These are phyloP conservation scores for Ameiurus melas DNA, from an alignment of 2,113 vertebrate species.

Conservation along the genomic window DNA sequence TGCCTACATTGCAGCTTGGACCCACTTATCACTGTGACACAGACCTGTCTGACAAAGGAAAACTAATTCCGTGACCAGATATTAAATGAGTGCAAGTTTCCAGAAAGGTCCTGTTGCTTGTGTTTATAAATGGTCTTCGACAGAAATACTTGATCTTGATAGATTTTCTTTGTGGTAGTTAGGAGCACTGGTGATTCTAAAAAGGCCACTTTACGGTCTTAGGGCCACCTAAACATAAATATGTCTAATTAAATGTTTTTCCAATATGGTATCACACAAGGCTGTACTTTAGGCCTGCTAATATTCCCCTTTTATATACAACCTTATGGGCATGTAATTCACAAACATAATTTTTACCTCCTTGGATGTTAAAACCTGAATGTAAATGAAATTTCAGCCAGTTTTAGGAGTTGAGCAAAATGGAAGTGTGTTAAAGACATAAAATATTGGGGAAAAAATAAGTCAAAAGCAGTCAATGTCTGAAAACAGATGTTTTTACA, in stretches of 20 bases:
- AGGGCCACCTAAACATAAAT: neutral
- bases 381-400: neutral
- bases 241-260: neutral
- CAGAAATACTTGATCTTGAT: conserved; percentile 7
- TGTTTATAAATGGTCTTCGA: neutral
- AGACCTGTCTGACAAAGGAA: conserved; percentile 57
- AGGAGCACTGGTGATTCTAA: neutral
- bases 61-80: conserved; percentile 58
- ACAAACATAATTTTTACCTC: neutral
- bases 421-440: neutral
- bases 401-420: neutral
- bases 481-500: too few relatives aligned
- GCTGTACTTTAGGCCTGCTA: neutral
- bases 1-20: conserved; percentile 29
- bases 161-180: neutral
- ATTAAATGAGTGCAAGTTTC: conserved; percentile 58
- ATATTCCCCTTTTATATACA: neutral
- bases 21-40: conserved; percentile 65
- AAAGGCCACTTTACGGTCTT: neutral
- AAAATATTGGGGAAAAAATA: neutral
- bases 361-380: neutral
- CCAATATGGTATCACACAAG: neutral
- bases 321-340: neutral
- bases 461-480: neutral
- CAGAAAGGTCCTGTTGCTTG: neutral